These are phyloP conservation scores for Microctenopoma steveboyesi DNA, from an alignment of 2,797 vertebrate species.

Conservation along the genomic window DNA sequence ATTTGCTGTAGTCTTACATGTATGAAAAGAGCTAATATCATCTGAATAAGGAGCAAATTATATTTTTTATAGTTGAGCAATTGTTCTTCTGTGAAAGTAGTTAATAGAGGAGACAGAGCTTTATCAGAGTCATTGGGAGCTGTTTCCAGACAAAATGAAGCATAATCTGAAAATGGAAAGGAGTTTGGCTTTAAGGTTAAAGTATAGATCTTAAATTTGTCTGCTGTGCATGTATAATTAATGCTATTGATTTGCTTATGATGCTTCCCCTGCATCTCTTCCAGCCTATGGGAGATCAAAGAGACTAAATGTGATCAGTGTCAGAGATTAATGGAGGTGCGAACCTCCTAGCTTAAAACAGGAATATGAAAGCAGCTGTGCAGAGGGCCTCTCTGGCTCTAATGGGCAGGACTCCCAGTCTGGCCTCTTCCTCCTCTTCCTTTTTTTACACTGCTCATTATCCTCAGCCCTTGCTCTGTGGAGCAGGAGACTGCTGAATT, in stretches of 20 bases:
- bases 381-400: slow-evolving; percentile 62
- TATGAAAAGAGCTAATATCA: slow-evolving; percentile 19
- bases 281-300: slow-evolving; percentile 74
- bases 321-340: slow-evolving; percentile 83
- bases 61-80: slow-evolving; percentile 13
- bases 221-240: slow-evolving; percentile 76
- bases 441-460: slow-evolving; percentile 71
- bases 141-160: slow-evolving; percentile 32
- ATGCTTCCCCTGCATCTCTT: slow-evolving; percentile 65
- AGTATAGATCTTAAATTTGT: slow-evolving; percentile 59
- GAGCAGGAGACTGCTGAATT: slow-evolving; percentile 65
- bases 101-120: background rate
- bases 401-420: slow-evolving; percentile 74
- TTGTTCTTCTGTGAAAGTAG: slow-evolving; percentile 17
- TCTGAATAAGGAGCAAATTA: slow-evolving; percentile 11
- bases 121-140: slow-evolving; percentile 27
- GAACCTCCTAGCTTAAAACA: slow-evolving; percentile 57
- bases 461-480: slow-evolving; percentile 61
- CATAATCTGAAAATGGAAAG: slow-evolving; percentile 44
- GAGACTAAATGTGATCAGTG: slow-evolving; percentile 82
- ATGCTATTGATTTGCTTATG: slow-evolving; percentile 80
- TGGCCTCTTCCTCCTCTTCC: slow-evolving; percentile 50
- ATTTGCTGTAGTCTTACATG: slow-evolving; percentile 8
- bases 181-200: slow-evolving; percentile 49
- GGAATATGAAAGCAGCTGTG: slow-evolving; percentile 79